phyloP scores from a whole-genome alignment of 2,888 invertebrate species.

The Ophioninae sp. region DNA sequence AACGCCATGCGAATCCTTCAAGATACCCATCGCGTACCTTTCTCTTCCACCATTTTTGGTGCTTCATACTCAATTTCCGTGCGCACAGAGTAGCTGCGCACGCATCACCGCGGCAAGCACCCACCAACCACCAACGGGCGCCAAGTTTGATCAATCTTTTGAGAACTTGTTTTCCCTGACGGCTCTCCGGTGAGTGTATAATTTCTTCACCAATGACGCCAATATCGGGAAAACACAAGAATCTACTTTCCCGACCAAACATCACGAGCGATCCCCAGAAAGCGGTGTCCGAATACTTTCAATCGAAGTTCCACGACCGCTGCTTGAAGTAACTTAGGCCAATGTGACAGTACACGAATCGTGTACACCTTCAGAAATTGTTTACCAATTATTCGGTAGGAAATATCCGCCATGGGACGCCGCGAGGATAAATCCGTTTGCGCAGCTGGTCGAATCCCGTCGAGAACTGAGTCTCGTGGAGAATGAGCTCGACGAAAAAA shows the following conservation, averaged over 20 bases:
- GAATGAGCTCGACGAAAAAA: slow-evolving; percentile 81
- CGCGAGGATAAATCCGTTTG: slow-evolving; percentile 83
- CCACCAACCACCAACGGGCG: neutral
- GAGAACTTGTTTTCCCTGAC: neutral
- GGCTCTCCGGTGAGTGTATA: neutral
- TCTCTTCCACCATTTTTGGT: too few species aligned
- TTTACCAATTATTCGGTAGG: slow-evolving; percentile 75
- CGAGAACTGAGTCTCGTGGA: slow-evolving; percentile 83
- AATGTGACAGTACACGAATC: neutral
- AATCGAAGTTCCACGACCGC: slow-evolving; percentile 82
- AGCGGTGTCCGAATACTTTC: slow-evolving; percentile 82
- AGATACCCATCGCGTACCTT: too few species aligned
- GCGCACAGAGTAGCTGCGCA: too few species aligned
- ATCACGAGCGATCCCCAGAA: slow-evolving; percentile 79
- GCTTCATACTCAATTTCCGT: too few species aligned
- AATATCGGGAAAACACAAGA: slow-evolving; percentile 52
- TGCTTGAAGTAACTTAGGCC: slow-evolving; percentile 82
- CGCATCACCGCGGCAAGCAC: neutral
- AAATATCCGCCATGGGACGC: slow-evolving; percentile 86
- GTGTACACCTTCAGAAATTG: neutral
- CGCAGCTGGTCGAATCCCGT: slow-evolving; percentile 83
- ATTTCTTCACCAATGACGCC: slow-evolving; percentile 21
- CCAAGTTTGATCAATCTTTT: slow-evolving; percentile 55
- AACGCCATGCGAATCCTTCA: too few species aligned
- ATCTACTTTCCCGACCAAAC: slow-evolving; percentile 67